Percentiles rank a stretch among this genome's conserved stretches.
phyloP scores from a whole-genome alignment of 2,113 vertebrate species.

The Heterocephalus glaber region DNA sequence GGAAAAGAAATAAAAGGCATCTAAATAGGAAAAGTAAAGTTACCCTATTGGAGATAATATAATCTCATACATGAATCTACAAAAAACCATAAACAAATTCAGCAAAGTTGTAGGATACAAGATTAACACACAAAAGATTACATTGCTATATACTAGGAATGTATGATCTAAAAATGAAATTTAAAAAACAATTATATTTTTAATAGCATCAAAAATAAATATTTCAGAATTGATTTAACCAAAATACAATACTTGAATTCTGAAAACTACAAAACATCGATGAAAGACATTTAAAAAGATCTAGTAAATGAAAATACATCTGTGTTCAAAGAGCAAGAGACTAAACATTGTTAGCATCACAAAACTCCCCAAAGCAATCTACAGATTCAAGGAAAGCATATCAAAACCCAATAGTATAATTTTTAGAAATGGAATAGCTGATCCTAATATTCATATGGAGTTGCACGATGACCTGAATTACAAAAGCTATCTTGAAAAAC shows the following conservation, averaged over 20 bases:
- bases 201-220: neutral
- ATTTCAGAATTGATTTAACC: slow-evolving; percentile 33
- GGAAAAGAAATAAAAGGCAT: neutral
- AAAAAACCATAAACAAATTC: neutral
- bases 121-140: neutral
- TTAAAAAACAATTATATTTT: neutral
- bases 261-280: neutral
- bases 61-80: neutral
- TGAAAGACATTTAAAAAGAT: slow-evolving; percentile 39
- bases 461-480: neutral
- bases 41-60: neutral
- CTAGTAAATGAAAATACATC: slow-evolving; percentile 53
- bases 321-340: slow-evolving; percentile 16
- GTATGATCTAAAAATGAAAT: neutral
- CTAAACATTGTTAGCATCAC: slow-evolving; percentile 21
- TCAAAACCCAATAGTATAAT: neutral
- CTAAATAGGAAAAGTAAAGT: neutral
- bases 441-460: slow-evolving; percentile 33
- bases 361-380: neutral
- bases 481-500: neutral
- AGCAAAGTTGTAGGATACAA: neutral
- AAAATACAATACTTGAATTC: neutral
- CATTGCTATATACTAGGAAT: neutral
- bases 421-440: slow-evolving; percentile 5
- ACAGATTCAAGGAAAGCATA: neutral